Evolutionary conservation across 2,797 vertebrate genomes (phyloP).

Genomic region (Paratrypauchen microcephalus): DNA sequence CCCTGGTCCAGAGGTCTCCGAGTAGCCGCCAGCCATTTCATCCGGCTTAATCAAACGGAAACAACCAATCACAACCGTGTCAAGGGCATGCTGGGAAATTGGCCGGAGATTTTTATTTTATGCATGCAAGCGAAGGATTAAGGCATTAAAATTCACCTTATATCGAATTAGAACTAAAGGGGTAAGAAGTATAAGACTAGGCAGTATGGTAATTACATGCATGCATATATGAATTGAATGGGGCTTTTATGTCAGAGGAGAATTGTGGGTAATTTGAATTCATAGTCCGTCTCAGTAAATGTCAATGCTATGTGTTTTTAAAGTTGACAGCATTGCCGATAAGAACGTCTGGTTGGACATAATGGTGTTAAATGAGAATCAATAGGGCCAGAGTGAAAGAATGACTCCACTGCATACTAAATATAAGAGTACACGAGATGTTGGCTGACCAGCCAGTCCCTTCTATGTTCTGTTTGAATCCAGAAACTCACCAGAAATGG

Average conservation of each 20-base stretch:
- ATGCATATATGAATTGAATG: neutral
- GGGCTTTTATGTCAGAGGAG: neutral
- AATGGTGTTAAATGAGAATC: constrained; percentile 12
- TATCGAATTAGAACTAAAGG: constrained; percentile 13
- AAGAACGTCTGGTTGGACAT: constrained; percentile 1
- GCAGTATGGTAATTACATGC: neutral
- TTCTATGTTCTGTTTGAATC: no score
- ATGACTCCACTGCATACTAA: neutral
- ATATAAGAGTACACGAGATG: neutral
- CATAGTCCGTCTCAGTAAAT: neutral
- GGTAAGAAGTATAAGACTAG: constrained; percentile 2
- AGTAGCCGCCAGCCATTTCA: constrained; percentile 40
- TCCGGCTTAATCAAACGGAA: constrained; percentile 62
- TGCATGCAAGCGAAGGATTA: constrained; percentile 40
- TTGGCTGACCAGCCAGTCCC: neutral
- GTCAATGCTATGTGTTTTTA: constrained; percentile 1
- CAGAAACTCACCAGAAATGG: no score
- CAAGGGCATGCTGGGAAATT: constrained; percentile 49
- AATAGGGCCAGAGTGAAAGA: neutral
- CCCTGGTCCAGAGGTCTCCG: constrained; percentile 29
- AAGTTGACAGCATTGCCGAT: constrained; percentile 1
- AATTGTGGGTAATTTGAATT: neutral
- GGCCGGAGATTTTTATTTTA: constrained; percentile 17
- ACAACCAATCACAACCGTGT: constrained; percentile 54
- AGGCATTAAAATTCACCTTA: constrained; percentile 35